Evolutionary conservation across 2,113 vertebrate genomes (phyloP), one percentile per base, ranked within the genome.

Genomic region (Sterna hirundo): DNA sequence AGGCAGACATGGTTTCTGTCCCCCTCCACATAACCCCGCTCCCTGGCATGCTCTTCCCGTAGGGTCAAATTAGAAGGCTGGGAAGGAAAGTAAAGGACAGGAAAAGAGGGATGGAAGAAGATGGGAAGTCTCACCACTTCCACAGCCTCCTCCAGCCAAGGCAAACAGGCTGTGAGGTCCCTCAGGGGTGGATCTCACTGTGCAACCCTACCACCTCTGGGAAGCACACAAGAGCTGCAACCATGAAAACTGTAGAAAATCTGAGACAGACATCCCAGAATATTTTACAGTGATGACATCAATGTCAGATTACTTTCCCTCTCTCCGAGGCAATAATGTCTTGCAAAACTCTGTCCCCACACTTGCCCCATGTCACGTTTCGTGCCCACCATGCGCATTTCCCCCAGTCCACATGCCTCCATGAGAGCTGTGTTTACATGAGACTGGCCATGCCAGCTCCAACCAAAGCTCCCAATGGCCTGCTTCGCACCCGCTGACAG

Each of bases 111-210:
- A 21, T 1, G 2, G 32, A 64, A 58, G 15, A 83, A 66, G 74
- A 69, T 85, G 10, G 30, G 22, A 82, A 69, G 42, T 12, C 21
- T 66, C 42, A 54, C 4, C n/a, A 40, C 16, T 74, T 70, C 36
- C 69, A 64, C 17, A 89, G 21, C 32, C 22, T 77, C 42, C 62
- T 86, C 69, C 40, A 78, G 32, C 19, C 42, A 52, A 64, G 51
- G 19, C n/a, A 90, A 55, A 71, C 5, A 4, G 49, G 26, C n/a
- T 0, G 0, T 5, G 17, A 78, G 85, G 27, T 25, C 1, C 0
- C 65, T 74, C 5, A 83, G 44, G 62, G 36, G 17, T 71, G 62
- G 34, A 16, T 71, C 70, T 42, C 54, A 52, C 32, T 29, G 44
- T 3, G 21, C 74, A 75, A 34, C 25, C 20, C 60, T 32, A 77